These are phyloP conservation scores for Saguinus imperator DNA, from an alignment of 2,113 vertebrate genomes.

Conservation along the genomic window DNA sequence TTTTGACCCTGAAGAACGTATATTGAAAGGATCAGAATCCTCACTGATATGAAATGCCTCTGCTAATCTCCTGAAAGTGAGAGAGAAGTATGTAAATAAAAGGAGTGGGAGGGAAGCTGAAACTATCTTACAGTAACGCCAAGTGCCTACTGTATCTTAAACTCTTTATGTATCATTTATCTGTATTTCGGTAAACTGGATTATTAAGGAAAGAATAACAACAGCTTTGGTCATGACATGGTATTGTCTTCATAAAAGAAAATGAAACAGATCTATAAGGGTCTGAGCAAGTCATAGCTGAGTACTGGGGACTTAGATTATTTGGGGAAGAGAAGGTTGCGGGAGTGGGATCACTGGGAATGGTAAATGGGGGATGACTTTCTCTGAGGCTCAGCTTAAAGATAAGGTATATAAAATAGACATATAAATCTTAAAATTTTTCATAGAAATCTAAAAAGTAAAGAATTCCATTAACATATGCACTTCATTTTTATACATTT, in stretches of 20 bases:
- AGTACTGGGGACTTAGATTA: background rate
- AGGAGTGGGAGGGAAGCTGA: background rate
- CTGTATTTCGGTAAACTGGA: background rate
- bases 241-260: background rate
- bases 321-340: background rate
- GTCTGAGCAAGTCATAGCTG: background rate
- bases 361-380: background rate
- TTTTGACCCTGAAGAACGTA: constrained; percentile 88
- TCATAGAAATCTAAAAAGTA: background rate
- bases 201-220: constrained; percentile 8
- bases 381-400: constrained; percentile 28
- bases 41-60: constrained; percentile 95
- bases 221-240: background rate
- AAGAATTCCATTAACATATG: background rate
- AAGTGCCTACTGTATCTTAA: background rate
- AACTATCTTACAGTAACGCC: background rate
- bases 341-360: background rate
- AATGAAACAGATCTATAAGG: background rate
- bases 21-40: constrained; percentile 93
- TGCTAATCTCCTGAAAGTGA: constrained; percentile 88
- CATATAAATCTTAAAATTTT: background rate
- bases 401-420: background rate
- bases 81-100: background rate
- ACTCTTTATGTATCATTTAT: background rate
- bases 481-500: background rate